Conservation (phyloP, 2,113 vertebrate species). For the Herpailurus yagouaroundi region DNA sequence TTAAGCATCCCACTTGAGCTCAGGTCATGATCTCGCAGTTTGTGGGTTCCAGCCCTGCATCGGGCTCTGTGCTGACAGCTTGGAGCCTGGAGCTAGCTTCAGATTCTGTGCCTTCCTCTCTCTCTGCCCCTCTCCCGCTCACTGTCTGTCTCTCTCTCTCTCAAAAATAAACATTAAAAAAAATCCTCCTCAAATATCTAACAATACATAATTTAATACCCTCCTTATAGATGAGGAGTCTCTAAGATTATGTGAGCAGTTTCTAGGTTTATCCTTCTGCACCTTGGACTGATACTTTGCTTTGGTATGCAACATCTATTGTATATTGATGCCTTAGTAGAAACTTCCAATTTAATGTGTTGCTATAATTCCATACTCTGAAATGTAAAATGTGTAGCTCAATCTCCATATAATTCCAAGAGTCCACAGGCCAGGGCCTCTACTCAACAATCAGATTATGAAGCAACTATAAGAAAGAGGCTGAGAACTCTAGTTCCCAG, state of each 20-base stretch:
- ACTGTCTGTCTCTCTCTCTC: neutral
- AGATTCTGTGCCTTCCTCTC: neutral
- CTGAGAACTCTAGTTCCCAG: neutral
- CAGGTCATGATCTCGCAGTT: neutral
- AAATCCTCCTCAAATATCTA: neutral
- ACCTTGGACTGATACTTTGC: neutral
- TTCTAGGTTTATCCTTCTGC: neutral
- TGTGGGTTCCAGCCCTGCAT: neutral
- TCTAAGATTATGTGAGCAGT: neutral
- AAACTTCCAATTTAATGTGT: neutral
- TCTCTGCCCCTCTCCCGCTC: neutral
- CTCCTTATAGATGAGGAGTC: neutral
- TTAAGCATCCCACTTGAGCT: neutral
- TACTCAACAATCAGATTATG: neutral
- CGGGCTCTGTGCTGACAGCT: neutral
- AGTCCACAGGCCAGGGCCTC: neutral
- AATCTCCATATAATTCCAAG: neutral
- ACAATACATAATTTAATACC: neutral
- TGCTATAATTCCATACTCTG: neutral
- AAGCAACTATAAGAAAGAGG: neutral
- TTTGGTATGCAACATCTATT: neutral
- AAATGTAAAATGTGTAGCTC: neutral
- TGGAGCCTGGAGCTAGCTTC: neutral
- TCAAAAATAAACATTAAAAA: neutral
- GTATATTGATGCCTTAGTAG: neutral